Conservation (phyloP, 2,113 vertebrate species). For the Pseudopipra pipra region DNA sequence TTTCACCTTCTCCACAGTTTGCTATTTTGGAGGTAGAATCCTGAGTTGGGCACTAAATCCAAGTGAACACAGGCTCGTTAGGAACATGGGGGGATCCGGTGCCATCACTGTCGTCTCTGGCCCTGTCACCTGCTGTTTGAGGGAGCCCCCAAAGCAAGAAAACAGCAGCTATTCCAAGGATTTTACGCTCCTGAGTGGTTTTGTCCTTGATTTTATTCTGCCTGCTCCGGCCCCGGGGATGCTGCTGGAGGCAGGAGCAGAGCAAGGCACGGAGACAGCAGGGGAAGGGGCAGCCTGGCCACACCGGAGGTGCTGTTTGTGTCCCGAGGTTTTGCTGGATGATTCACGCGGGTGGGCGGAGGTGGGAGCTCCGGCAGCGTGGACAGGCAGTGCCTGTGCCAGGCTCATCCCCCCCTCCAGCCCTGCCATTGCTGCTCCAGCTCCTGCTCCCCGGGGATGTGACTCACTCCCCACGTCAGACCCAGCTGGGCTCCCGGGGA, state of each 20-base stretch:
- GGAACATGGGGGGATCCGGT: rapidly evolving
- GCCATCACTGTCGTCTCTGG: rapidly evolving
- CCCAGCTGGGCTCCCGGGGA: rapidly evolving
- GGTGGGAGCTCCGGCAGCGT: not conserved
- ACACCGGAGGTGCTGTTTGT: rapidly evolving
- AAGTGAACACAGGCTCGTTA: rapidly evolving
- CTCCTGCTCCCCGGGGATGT: not conserved
- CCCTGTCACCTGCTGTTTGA: rapidly evolving
- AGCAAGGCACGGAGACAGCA: rapidly evolving
- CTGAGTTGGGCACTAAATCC: rapidly evolving
- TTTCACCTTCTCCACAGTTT: rapidly evolving
- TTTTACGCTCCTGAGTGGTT: rapidly evolving
- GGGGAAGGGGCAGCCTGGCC: rapidly evolving
- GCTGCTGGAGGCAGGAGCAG: not conserved
- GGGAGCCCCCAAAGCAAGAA: not conserved
- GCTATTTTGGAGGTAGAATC: not conserved
- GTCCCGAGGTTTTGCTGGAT: rapidly evolving
- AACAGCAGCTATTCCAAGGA: rapidly evolving
- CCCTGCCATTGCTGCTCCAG: rapidly evolving
- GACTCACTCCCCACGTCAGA: not conserved
- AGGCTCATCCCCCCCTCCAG: not conserved
- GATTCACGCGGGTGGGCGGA: not conserved
- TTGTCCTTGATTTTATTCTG: rapidly evolving
- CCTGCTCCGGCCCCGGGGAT: not conserved
- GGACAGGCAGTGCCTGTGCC: not conserved